Conservation (phyloP, 1,140 invertebrate species). For the Eulimnadia texana region DNA sequence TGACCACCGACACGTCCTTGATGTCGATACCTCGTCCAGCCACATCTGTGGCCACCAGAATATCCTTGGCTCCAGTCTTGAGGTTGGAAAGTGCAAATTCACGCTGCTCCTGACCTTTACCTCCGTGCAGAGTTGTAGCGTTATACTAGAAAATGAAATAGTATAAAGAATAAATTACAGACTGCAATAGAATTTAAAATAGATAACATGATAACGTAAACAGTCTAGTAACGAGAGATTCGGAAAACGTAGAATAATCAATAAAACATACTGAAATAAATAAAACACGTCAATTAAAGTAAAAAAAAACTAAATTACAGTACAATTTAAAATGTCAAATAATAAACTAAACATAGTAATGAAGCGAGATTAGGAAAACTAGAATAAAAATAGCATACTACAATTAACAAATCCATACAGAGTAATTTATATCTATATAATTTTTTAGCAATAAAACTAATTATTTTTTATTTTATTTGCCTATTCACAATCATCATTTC, state of each 20-base stretch:
- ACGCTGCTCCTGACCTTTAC: constrained; percentile 98
- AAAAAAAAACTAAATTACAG: constrained; percentile 16
- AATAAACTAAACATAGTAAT: constrained; percentile 16
- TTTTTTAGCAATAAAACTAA: too few relatives aligned
- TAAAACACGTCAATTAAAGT: too few relatives aligned
- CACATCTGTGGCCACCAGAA: constrained; percentile 98
- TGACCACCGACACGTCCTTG: constrained; percentile 95
- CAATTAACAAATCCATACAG: not conserved
- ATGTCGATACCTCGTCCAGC: constrained; percentile 99
- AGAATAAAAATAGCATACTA: constrained; percentile 9
- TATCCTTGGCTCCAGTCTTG: constrained; percentile 89
- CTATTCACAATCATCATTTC: too few relatives aligned
- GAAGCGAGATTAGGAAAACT: constrained; percentile 6
- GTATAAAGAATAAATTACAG: constrained; percentile 23
- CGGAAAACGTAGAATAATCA: not conserved
- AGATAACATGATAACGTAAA: constrained; percentile 15
- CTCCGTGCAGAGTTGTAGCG: constrained; percentile 93
- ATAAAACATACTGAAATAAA: constrained; percentile 6
- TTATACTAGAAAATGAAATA: constrained; percentile 48
- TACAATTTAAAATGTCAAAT: not conserved
- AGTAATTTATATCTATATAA: too few relatives aligned
- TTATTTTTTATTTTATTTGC: too few relatives aligned
- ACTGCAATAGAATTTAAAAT: not conserved
- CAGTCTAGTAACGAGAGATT: constrained; percentile 13
- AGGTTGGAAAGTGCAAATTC: constrained; percentile 93